Base-by-base conservation (phyloP, 2,113 vertebrate genomes). In the Polyodon spathula region DNA sequence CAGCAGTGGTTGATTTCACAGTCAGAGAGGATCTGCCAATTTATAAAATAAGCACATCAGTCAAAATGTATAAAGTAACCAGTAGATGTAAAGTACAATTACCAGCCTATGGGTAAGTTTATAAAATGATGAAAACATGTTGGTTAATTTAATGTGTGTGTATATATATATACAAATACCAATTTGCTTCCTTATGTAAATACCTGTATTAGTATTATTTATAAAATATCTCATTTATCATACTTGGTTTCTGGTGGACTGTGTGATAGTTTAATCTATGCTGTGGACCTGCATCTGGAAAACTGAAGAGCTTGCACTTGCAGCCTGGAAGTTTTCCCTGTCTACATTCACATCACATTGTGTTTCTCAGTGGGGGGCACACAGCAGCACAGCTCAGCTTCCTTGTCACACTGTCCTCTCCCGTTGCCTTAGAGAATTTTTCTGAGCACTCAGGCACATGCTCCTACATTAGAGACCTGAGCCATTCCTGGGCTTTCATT, bases 271-370 rank as follows among this genome's bases (percentile, higher is more conserved):
- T 60, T 65, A 65, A 64, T 58, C 56, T 48, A 59, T 62, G 55
- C 11, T 37, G 16, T 27, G 48, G 54, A 55, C 43, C 62, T 46
- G 54, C 57, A 41, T 52, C 40, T 11, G 61, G 59, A 64, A 41
- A 38, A 15, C 6, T 53, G 53, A 16, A 17, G 7, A 52, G 54
- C 61, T 60, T 64, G 66, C 58, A 50, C 48, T 6, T 46, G 40
- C 60, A 69, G 64, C 54, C 62, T 50, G 59, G 40, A 44, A 40
- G 5, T 11, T 42, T 37, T 52, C 27, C 84, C 83, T 85, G 83
- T 84, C 82, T 86, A 81, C 73, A 83, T 86, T 79, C 78, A 76
- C 78, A 76, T 78, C 83, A 81, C 78, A 83, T 73, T 80, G 40
- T 66, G 77, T 80, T 71, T 63, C 84, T 86, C 84, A 62, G 80